Evolutionary conservation across 2,888 invertebrate genomes (phyloP), one percentile per base, ranked within the genome.

Genomic region (Embidobia sp.): DNA sequence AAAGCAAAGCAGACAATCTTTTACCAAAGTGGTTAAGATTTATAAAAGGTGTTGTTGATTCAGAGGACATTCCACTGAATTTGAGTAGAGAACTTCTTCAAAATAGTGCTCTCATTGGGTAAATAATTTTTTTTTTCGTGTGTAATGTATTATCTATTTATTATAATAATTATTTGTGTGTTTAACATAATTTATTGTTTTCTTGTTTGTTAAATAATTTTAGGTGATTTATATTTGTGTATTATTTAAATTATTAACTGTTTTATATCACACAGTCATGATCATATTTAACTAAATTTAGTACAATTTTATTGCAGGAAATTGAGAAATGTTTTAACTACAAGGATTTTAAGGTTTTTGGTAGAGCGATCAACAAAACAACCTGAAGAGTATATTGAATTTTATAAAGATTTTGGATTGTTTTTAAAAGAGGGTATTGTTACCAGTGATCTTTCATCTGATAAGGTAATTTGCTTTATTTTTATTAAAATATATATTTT

Each of bases 41-140:
- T 90, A 92, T 99, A 1, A 97, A 97, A 93, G 98, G 98, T 86
- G 98, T 99, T 22, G 97, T 99, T 10, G 99, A 99, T 91, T 98
- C 98, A 0, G 99, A 99, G 91, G 99, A 99, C 90, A 98, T 99
- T 91, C 99, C 99, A 35, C 91, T 99, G 63, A 99, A 99, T 92
- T 92, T 99, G 75, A 98, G 98, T 88, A 92, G 99, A 86, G 99
- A 99, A 90, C 90, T 99, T 72, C 91, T 99, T 48, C 99, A 99
- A 90, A 98, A 99, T 85, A 97, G 97, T 89, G 93, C 94, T 16
- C 91, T 99, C 2, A 97, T 99, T 81, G 93, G 92, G 95, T 94
- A 90, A 90, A 91, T 22, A 64, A 29, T 18, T 11, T 55, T 26
- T 13, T 13, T 2, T 3, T 19, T 33, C 22, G 6, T 22, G 22